Base-by-base conservation (phyloP, 2,113 vertebrate genomes). In the Nothobranchius furzeri region DNA sequence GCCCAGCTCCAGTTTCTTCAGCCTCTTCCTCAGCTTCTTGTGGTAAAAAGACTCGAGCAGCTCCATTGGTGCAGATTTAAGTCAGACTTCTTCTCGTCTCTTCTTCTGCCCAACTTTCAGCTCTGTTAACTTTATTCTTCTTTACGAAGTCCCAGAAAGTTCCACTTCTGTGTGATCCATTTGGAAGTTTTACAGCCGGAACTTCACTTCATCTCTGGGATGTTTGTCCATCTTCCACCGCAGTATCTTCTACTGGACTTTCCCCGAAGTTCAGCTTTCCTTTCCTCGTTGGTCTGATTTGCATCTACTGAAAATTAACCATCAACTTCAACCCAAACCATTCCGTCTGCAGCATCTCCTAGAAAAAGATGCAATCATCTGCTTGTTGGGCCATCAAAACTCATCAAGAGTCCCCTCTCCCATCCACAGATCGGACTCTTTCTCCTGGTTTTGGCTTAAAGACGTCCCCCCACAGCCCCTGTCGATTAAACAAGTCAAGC, bases 31-130 rank as follows among this genome's bases (percentile, higher is more conserved):
- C 20, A 85, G 81, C 69, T 85, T 94, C 75, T 89, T 84, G 61
- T 90, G 92, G 69, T 87, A 91, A 63, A 92, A 90, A 0, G 70
- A 91, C 60, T 90, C 89, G 62, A 92, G 47, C 47, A 90, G 77
- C 71, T 92, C 90, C 90, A 85, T 85, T 60, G 47, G 20, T 40
- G n/a, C 3, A 1, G 12, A 17, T 25, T 24, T 25, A 36, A 60
- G 14, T 76, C 70, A 35, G 6, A 25, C 43, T 45, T 42, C 10
- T 17, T 64, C 7, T 56, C 0, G 8, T 72, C 24, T 54, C 10
- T 3, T 6, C 53, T 20, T 70, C 10, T 35, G 35, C 9, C 42
- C 7, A 11, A 46, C 40, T 43, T 40, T 54, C 42, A 2, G 13
- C 4, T 10, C 10, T 30, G 30, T 30, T 30, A 30, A 30, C 30